Evolutionary conservation across 1,140 invertebrate species (phyloP), one percentile per base, ranked within the genome.

Genomic region (Trichomalopsis sarcophagae): DNA sequence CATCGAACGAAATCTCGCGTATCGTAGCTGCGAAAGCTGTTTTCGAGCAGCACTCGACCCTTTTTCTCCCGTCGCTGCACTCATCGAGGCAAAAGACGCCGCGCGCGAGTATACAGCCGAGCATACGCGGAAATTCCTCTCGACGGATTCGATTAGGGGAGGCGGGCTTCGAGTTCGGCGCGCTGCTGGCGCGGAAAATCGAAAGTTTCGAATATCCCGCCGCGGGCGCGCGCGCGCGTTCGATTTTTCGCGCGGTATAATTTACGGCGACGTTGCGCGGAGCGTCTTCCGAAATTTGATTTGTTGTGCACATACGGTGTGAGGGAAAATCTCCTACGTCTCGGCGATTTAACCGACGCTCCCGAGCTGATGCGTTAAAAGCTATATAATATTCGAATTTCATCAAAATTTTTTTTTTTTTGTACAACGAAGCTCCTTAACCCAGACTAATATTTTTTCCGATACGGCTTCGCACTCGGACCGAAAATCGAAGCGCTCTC

Each of bases 141-240:
- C 23, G 79, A 47, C 11, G 44, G 30, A 47, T 75, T 74, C 69
- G 74, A 81, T 81, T 81, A 66, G 69, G 44, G 44, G 69, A 33
- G 7, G 68, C 30, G 68, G 50, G 17, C 14, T 62, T 62, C 47
- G 78, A 86, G 79, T 85, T 79, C 84, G 74, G 27, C 27, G 27
- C 27, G 27, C 82, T 71, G 77, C 69, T 78, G 84, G 77, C 82
- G 84, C 80, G 86, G 73, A 68, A 88, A 88, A 88, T 88, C 81
- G 83, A 79, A 86, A 75, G 73, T 86, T 30, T 30, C n/a, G 75
- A 68, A 74, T 87, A 80, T 87, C 86, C n/a, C 44, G 21, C 10
- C 1, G 23, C 27, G 27, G 27, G 27, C 27, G 27, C 27, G 30
- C 27, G 27, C 27, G 30, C 30, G 73, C 73, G 33, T 71, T 71